Evolutionary conservation across 2,797 vertebrate species (phyloP).

Genomic region (Eulemur coronatus): DNA sequence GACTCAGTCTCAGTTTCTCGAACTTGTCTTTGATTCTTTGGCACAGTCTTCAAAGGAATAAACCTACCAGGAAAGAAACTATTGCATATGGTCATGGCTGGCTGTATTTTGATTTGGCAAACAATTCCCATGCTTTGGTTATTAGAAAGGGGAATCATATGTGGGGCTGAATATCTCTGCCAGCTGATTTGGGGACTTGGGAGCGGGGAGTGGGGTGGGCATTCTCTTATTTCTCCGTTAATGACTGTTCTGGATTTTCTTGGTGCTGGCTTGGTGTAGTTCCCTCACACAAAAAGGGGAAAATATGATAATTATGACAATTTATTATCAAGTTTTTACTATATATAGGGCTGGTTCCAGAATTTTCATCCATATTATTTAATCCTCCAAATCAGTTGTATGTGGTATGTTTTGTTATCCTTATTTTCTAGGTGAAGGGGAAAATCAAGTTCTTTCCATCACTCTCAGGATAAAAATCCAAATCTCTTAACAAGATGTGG

Average conservation of each 20-base stretch:
- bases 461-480: neutral
- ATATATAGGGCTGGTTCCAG: neutral
- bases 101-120: conserved; percentile 25
- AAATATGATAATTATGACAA: neutral
- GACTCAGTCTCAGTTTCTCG: conserved; percentile 55
- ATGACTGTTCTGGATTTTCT: neutral
- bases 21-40: conserved; percentile 57
- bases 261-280: neutral
- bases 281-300: neutral
- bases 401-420: neutral
- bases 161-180: neutral
- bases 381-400: neutral
- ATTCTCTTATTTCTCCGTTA: neutral
- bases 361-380: neutral
- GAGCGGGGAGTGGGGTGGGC: neutral
- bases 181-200: neutral
- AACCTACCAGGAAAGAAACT: conserved; percentile 37
- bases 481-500: neutral
- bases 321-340: neutral
- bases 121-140: neutral
- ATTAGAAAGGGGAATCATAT: neutral
- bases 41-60: conserved; percentile 44
- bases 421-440: neutral
- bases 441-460: neutral
- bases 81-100: neutral